Evolutionary conservation across 2,888 invertebrate genomes (phyloP), one percentile per base, ranked within the genome.

Genomic region (Lasiommata megera): DNA sequence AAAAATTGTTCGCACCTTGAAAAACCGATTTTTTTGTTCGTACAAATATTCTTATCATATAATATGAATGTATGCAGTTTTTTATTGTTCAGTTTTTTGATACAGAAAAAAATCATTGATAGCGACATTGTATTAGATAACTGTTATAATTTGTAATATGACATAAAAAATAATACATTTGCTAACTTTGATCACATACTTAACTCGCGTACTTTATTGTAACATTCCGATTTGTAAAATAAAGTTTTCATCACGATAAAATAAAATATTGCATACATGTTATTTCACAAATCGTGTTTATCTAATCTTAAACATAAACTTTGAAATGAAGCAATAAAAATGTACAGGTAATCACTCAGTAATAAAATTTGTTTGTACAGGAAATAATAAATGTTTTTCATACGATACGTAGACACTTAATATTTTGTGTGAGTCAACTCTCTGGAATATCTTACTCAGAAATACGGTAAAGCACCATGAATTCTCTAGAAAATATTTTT

Each of bases 1-100:
- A 52, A 37, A 34, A 50, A 34, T 50, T 56, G 43, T 31, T 28
- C 3, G 56, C 54, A 59, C 54, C 62, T 62, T 48, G 17, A 56
- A 53, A 56, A 46, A 38, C 34, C 17, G 3, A 50, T 23, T 23
- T 23, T 3, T 23, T 23, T 3, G 23, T 23, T 23, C 23, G 5
- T 23, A 23, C 3, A n/a, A n/a, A n/a, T n/a, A n/a, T n/a, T n/a
- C n/a, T n/a, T n/a, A n/a, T n/a, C n/a, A n/a, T n/a, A n/a, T n/a
- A n/a, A n/a, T n/a, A n/a, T n/a, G n/a, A n/a, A n/a, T n/a, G n/a
- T n/a, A n/a, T n/a, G n/a, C n/a, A n/a, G n/a, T n/a, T n/a, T n/a
- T n/a, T n/a, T n/a, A n/a, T n/a, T n/a, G n/a, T n/a, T n/a, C n/a
- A n/a, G n/a, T n/a, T n/a, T n/a, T n/a, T n/a, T n/a, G n/a, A n/a